Conservation (phyloP, 2,113 vertebrate species). For the Petrocephalus microphthalmus region DNA sequence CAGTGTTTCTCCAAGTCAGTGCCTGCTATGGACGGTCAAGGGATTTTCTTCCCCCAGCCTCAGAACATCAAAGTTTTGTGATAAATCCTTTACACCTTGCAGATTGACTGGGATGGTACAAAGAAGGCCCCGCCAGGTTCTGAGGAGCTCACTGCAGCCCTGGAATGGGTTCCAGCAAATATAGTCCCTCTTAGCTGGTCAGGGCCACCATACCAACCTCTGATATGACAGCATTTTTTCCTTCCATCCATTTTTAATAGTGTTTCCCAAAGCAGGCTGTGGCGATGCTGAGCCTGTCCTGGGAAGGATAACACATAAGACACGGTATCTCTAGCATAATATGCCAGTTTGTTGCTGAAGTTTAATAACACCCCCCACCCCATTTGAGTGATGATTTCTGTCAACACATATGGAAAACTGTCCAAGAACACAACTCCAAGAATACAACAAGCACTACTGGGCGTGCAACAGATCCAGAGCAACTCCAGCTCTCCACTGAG, state of each 20-base stretch:
- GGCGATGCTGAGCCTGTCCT: neutral
- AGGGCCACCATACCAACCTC: neutral
- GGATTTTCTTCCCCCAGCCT: neutral
- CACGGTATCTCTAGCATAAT: neutral
- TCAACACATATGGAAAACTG: neutral
- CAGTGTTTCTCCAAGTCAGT: neutral
- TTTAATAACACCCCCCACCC: neutral
- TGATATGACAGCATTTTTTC: neutral
- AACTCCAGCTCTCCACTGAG: neutral
- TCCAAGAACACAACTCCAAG: neutral
- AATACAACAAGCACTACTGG: neutral
- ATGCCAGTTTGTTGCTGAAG: neutral
- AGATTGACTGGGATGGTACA: neutral
- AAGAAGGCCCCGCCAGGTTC: neutral
- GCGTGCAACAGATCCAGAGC: neutral
- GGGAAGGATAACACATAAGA: neutral
- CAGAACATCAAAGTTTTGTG: conserved; percentile 1
- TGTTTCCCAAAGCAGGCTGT: neutral
- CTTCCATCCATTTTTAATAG: neutral
- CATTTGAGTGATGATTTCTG: neutral
- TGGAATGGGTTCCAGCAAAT: neutral
- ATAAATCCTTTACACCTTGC: conserved; percentile 1
- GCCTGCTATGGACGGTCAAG: neutral
- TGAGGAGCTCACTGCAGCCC: neutral
- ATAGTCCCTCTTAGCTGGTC: neutral